phyloP scores from a whole-genome alignment of 2,888 invertebrate species.

The Spodoptera littoralis region DNA sequence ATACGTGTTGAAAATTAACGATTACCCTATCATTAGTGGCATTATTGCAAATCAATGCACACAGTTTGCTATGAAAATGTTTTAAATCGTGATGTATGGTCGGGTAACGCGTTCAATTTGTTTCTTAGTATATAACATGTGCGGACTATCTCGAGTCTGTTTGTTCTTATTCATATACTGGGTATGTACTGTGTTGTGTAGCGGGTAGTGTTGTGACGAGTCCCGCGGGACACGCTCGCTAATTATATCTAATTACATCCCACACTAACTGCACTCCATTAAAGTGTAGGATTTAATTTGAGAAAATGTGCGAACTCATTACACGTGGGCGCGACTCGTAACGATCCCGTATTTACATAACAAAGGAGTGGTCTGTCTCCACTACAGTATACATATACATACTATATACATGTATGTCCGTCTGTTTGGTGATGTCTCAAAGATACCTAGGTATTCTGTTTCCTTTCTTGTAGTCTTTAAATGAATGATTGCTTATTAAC shows the following conservation, averaged over 20 bases:
- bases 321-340: slow-evolving; percentile 10
- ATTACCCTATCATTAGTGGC: no score
- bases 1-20: no score
- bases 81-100: no score
- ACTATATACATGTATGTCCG: no score
- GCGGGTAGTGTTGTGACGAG: slow-evolving; percentile 2
- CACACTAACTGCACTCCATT: slow-evolving; percentile 8
- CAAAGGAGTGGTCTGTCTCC: not conserved
- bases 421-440: not conserved
- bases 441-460: not conserved
- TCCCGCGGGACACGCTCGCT: slow-evolving; percentile 19
- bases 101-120: not conserved
- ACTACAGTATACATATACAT: no score
- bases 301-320: slow-evolving; percentile 26
- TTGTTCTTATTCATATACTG: no score
- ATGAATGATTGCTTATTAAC: no score
- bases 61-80: no score
- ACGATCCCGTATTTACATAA: slow-evolving; percentile 23
- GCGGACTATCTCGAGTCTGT: no score
- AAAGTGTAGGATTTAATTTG: slow-evolving; percentile 31
- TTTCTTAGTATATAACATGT: not conserved
- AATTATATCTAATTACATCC: slow-evolving; percentile 6
- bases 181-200: no score
- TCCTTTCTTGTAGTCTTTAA: no score
- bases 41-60: no score